Evolutionary conservation across 2,888 invertebrate species (phyloP), one percentile per base, ranked within the genome.

Genomic region (Taphrorychus bicolor): DNA sequence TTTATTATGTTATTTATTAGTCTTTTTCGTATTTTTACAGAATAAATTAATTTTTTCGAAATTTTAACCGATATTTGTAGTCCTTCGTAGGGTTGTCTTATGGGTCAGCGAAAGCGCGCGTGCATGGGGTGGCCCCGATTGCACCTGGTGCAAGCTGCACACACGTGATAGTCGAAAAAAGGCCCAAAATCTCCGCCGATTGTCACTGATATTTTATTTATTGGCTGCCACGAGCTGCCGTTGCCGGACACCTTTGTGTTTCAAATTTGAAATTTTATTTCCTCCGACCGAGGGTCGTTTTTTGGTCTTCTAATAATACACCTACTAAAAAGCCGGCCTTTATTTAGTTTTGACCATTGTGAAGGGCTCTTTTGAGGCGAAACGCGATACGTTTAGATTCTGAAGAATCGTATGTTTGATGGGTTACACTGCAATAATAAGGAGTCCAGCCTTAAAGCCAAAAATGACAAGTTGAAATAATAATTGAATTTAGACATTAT

Each of bases 191-290:
- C 76, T 74, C 73, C 76, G 75, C 79, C 58, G 75, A 79, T 78
- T 81, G 81, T 81, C 81, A 81, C 77, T 80, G 81, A 81, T 81
- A 81, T 81, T 80, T 81, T 81, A 81, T 81, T 81, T 81, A 81
- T 81, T 80, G 79, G 79, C 73, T 73, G 71, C 70, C 70, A 73
- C 67, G 73, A 73, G 74, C 75, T 75, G 73, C 74, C 22, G 52
- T 32, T 75, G 51, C 73, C 75, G 74, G 70, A 71, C 74, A 71
- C 72, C 72, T 75, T 74, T 76, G 73, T 75, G 69, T 68, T 72
- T 72, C 72, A 73, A 72, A 74, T 73, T 73, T 72, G 73, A 73
- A 70, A 71, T 73, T 73, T 70, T 72, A 71, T 74, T 71, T 68
- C 63, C 69, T 52, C 66, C 52, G 49, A 66, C 65, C 65, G 5